Base-by-base conservation (phyloP, 2,888 invertebrate genomes). In the Cerceris rybyensis region DNA sequence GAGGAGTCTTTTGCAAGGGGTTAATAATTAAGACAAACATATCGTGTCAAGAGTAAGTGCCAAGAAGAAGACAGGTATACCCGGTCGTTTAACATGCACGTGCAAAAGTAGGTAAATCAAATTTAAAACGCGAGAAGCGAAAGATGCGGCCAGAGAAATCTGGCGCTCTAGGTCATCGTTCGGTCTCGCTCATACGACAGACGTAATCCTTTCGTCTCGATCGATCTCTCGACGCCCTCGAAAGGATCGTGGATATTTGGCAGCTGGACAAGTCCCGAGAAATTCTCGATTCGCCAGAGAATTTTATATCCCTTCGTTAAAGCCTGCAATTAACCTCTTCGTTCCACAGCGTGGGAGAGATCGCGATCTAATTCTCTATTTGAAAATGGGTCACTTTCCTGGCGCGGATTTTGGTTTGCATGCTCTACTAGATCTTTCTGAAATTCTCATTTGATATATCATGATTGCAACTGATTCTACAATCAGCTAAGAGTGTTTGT, bases 131-230 rank as follows among this genome's bases (percentile, higher is more conserved):
- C 55, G 16, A 59, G 58, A 66, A 59, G 76, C 71, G 72, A 81
- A 81, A 68, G 76, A 78, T 42, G 54, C 75, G 80, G 80, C 73
- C 82, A 83, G 87, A 87, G 89, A 89, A 90, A 90, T 89, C 89
- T 89, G 89, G 86, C 85, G 77, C 83, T 89, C 86, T 89, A 88
- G 89, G 89, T 90, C 89, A 88, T 84, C 80, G 63, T 75, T 60
- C 69, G 52, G 57, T 13, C 17, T 39, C 55, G 54, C 28, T 28
- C 9, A 50, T 39, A 14, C 42, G 17, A 54, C 7, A 2, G 6
- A 17, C 2, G 17, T 17, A 17, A 55, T n/a, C 14, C 52, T 52
- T n/a, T 5, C 46, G 46, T 11, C 46, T 13, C 46, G 46, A 57
- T 57, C 57, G 57, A 28, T 54, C 54, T 7, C 17, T 57, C 17